These are phyloP conservation scores for Rhagologus leucostigma DNA, from an alignment of 2,113 vertebrate species.

Conservation along the genomic window DNA sequence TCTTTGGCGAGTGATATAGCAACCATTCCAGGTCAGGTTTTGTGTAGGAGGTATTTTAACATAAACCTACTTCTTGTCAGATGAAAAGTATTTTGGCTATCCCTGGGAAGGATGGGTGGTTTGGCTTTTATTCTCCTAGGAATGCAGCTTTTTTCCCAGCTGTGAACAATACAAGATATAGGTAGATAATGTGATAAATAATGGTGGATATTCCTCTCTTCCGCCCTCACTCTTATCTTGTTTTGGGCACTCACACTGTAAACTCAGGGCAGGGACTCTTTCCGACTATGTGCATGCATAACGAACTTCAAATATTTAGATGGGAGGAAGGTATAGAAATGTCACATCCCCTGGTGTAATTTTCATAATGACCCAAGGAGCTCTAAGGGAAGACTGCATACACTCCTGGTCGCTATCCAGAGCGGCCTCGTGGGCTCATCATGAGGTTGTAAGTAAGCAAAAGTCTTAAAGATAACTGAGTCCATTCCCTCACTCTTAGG, in stretches of 20 bases:
- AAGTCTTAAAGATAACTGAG: not conserved
- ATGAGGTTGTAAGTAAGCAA: not conserved
- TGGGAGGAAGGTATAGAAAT: not conserved
- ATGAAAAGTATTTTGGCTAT: not conserved
- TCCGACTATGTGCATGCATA: not conserved
- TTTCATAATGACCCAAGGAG: not conserved
- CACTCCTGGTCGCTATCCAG: not conserved
- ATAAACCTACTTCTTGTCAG: not conserved
- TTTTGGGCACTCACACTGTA: not conserved
- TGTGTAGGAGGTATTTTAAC: not conserved
- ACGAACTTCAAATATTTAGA: not conserved
- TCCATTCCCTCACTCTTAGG: not conserved
- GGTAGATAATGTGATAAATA: not conserved
- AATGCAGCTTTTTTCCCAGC: not conserved
- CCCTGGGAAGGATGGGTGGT: not conserved
- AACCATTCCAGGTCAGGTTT: not conserved
- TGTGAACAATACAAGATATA: not conserved
- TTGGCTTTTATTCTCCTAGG: not conserved
- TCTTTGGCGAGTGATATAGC: not conserved
- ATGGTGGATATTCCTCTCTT: not conserved
- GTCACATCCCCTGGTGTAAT: not conserved
- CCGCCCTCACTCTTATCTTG: not conserved
- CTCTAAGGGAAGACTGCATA: not conserved
- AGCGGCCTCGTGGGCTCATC: not conserved
- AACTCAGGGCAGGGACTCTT: not conserved